Evolutionary conservation across 2,888 invertebrate species (phyloP).

Genomic region (Conomelus anceps): DNA sequence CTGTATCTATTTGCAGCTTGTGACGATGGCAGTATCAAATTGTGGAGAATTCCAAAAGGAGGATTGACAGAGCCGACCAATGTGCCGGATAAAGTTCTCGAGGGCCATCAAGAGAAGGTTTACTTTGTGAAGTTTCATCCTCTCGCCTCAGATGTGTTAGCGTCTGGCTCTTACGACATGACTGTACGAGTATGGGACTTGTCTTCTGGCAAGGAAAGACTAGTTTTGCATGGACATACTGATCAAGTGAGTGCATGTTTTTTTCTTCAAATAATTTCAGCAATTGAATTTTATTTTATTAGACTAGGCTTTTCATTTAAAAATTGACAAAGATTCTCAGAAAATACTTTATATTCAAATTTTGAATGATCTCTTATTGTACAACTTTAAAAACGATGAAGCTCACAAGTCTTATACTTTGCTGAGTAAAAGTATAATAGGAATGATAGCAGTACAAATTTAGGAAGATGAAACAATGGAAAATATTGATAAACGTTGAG

Average conservation of each 20-base stretch:
- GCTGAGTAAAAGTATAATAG: no score
- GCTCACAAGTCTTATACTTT: no score
- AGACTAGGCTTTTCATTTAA: no score
- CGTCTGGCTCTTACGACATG: constrained; percentile 86
- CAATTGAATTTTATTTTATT: no score
- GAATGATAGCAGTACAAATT: no score
- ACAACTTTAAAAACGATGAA: no score
- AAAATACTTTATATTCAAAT: no score
- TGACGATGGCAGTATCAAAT: constrained; percentile 75
- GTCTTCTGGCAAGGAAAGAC: constrained; percentile 53
- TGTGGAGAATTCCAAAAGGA: constrained; percentile 70
- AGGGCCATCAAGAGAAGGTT: constrained; percentile 84
- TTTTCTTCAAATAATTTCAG: not conserved
- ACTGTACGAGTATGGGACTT: constrained; percentile 85
- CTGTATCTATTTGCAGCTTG: constrained; percentile 51
- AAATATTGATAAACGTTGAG: no score
- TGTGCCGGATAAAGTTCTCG: constrained; percentile 58
- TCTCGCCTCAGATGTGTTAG: constrained; percentile 74
- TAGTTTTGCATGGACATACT: constrained; percentile 65
- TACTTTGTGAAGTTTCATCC: constrained; percentile 89
- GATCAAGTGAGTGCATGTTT: constrained; percentile 54
- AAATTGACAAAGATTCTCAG: no score
- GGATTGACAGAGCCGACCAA: constrained; percentile 74
- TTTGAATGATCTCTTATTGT: no score
- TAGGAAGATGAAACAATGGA: no score